These are phyloP conservation scores for Microcaecilia unicolor DNA, from an alignment of 2,797 vertebrate genomes.

Conservation along the genomic window DNA sequence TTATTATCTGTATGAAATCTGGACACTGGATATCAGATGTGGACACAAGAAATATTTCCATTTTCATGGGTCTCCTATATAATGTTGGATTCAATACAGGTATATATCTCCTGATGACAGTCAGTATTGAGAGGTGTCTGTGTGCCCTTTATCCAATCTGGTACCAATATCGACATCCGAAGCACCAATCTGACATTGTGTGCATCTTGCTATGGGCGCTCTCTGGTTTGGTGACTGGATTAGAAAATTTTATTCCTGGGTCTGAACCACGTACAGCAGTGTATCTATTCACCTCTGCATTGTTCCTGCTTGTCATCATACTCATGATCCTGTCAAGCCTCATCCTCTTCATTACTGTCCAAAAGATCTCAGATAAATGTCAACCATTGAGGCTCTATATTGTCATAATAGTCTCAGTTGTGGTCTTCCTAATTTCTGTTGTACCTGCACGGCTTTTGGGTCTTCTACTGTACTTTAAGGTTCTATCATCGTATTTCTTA, in stretches of 20 bases:
- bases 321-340: conserved; percentile 3
- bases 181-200: not conserved
- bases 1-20: too few relatives aligned
- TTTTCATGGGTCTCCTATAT: too few relatives aligned
- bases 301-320: conserved; percentile 3
- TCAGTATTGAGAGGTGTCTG: conserved; percentile 2
- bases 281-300: not conserved
- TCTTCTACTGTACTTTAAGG: not conserved
- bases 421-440: too few relatives aligned
- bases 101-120: conserved; percentile 8
- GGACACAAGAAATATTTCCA: too few relatives aligned
- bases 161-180: not conserved
- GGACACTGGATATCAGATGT: too few relatives aligned
- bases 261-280: not conserved
- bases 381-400: too few relatives aligned
- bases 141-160: conserved; percentile 4
- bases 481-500: not conserved
- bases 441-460: too few relatives aligned
- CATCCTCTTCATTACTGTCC: not conserved
- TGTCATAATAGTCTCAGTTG: too few relatives aligned
- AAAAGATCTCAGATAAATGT: not conserved
- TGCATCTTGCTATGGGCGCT: not conserved
- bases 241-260: not conserved
- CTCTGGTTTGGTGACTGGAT: not conserved
- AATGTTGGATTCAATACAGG: conserved; percentile 41